phyloP scores from a whole-genome alignment of 2,113 vertebrate species.

The Deroptyus accipitrinus region DNA sequence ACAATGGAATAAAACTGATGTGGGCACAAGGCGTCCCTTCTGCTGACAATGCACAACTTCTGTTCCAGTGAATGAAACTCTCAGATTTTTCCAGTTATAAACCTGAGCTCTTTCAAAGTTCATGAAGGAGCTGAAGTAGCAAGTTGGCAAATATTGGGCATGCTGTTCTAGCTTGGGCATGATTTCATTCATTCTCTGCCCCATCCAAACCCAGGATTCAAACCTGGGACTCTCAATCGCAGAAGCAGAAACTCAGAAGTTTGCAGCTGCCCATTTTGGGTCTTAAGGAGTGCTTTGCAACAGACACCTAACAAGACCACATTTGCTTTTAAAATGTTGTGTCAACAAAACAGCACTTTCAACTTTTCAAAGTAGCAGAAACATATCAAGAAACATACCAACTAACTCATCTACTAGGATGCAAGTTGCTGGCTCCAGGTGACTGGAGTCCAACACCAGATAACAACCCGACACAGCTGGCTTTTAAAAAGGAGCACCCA shows the following conservation, averaged over 20 bases:
- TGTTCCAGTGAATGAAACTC: not conserved
- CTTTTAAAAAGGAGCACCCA: not conserved
- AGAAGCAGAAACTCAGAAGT: not conserved
- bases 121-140: not conserved
- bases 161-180: not conserved
- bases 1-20: not conserved
- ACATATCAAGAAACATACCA: not conserved
- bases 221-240: not conserved
- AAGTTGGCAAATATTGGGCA: not conserved
- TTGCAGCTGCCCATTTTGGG: not conserved
- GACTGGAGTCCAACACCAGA: not conserved
- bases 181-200: not conserved
- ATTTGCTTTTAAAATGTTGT: not conserved
- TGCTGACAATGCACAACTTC: not conserved
- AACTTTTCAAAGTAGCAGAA: not conserved
- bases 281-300: not conserved
- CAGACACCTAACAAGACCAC: not conserved
- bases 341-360: not conserved
- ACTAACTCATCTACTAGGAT: not conserved
- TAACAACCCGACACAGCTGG: not conserved
- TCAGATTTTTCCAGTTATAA: not conserved
- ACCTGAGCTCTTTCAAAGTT: not conserved
- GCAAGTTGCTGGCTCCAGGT: not conserved
- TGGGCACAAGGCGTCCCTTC: not conserved
- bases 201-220: not conserved